Evolutionary conservation across 2,113 vertebrate species (phyloP).

Genomic region (Cyanocitta stelleri): DNA sequence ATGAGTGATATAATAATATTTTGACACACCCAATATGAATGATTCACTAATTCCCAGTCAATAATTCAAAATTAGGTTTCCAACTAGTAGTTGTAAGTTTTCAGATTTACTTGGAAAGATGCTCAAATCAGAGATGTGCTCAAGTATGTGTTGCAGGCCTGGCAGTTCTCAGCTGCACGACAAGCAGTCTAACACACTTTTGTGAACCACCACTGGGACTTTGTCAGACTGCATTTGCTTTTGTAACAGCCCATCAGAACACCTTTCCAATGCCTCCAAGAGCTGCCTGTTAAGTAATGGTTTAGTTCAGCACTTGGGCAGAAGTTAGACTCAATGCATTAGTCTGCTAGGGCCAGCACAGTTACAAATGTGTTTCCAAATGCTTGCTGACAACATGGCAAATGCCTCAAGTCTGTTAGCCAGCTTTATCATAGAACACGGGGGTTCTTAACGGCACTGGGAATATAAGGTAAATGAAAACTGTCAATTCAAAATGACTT

Average conservation of each 20-base stretch:
- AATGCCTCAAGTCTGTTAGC: background rate
- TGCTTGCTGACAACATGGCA: background rate
- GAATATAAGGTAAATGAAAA: slow-evolving; percentile 20
- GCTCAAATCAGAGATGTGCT: background rate
- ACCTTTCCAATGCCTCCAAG: background rate
- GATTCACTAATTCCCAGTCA: background rate
- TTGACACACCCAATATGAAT: background rate
- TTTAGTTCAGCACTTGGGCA: background rate
- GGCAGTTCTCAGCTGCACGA: background rate
- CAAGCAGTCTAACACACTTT: background rate
- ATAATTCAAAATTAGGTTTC: background rate
- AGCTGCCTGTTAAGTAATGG: background rate
- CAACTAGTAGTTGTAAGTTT: background rate
- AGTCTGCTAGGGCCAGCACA: background rate
- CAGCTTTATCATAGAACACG: background rate
- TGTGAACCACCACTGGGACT: background rate
- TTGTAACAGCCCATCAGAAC: background rate
- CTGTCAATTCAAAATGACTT: slow-evolving; percentile 26
- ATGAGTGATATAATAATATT: background rate
- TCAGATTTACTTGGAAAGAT: background rate
- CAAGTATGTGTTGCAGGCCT: background rate
- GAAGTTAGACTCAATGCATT: background rate
- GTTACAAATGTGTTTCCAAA: slow-evolving; percentile 28
- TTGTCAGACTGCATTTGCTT: background rate
- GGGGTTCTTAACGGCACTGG: background rate